phyloP scores from a whole-genome alignment of 2,113 vertebrate species.

The Spea bombifrons region DNA sequence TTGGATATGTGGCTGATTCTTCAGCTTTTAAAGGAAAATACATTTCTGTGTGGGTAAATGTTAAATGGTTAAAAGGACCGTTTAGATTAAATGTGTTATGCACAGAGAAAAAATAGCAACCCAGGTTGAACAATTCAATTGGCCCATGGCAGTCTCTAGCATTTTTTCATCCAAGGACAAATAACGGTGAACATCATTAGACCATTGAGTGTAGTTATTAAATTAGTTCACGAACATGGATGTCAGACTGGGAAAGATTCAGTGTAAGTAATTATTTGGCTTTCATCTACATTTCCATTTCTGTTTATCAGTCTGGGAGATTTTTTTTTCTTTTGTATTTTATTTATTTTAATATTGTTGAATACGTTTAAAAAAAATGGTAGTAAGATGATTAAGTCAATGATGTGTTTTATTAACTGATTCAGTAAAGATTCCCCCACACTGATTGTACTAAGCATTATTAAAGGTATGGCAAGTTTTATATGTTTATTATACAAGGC shows the following conservation, averaged over 20 bases:
- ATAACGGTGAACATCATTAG: slow-evolving; percentile 21
- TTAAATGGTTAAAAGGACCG: too few relatives aligned
- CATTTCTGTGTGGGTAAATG: too few relatives aligned
- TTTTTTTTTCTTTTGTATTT: neutral
- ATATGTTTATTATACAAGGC: too few relatives aligned
- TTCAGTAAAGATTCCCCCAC: too few relatives aligned
- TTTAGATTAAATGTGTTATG: neutral
- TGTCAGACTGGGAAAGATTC: slow-evolving; percentile 13
- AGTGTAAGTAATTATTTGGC: slow-evolving; percentile 31
- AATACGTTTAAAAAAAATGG: too few relatives aligned
- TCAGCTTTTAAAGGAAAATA: too few relatives aligned
- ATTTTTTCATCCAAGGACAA: slow-evolving; percentile 12
- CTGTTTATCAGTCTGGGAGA: neutral
- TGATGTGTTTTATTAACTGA: too few relatives aligned
- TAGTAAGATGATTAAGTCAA: too few relatives aligned
- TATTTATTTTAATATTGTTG: too few relatives aligned
- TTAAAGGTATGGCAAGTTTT: too few relatives aligned
- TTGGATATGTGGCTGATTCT: too few relatives aligned
- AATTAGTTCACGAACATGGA: slow-evolving; percentile 10
- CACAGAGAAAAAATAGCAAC: neutral
- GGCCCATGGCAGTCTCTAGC: slow-evolving; percentile 3
- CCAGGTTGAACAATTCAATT: slow-evolving; percentile 6
- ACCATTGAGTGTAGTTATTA: slow-evolving; percentile 20
- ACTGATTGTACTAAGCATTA: too few relatives aligned
- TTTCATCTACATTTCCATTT: slow-evolving; percentile 12